phyloP scores from a whole-genome alignment of 2,113 vertebrate species.

The Albula goreensis region DNA sequence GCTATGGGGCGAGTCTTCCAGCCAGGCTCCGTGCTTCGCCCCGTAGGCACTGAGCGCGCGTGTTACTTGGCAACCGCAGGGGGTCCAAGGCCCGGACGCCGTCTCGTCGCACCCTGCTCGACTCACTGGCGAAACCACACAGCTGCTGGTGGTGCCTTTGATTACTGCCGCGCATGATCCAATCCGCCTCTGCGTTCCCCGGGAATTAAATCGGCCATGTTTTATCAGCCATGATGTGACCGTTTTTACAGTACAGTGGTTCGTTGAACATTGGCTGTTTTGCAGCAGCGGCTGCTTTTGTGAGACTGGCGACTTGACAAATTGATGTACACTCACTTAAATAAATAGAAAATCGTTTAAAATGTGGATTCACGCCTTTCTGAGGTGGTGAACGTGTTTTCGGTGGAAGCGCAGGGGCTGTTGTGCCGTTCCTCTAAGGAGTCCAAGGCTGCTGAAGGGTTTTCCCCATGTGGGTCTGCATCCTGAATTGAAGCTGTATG shows the following conservation, averaged over 20 bases:
- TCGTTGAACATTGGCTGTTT: background rate
- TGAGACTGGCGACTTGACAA: too few relatives aligned
- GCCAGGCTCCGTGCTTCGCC: conserved; percentile 30
- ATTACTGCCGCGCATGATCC: background rate
- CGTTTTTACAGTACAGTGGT: background rate
- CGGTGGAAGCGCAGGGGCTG: background rate
- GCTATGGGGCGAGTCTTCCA: background rate
- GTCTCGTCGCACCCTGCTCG: background rate
- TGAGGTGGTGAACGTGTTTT: background rate
- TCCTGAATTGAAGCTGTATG: background rate
- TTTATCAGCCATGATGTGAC: background rate
- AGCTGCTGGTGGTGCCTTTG: background rate
- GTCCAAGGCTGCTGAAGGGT: background rate
- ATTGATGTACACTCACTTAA: too few relatives aligned
- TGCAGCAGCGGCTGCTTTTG: background rate
- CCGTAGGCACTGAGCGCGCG: background rate
- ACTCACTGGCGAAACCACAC: background rate
- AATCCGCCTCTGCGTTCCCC: background rate
- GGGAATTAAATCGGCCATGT: background rate
- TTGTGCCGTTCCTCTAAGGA: background rate
- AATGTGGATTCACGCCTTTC: background rate
- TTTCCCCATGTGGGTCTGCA: background rate
- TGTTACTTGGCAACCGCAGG: background rate
- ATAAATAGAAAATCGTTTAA: too few relatives aligned
- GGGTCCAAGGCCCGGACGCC: too few relatives aligned